Conservation (phyloP, 2,113 vertebrate species). For the Cynoglossus semilaevis region DNA sequence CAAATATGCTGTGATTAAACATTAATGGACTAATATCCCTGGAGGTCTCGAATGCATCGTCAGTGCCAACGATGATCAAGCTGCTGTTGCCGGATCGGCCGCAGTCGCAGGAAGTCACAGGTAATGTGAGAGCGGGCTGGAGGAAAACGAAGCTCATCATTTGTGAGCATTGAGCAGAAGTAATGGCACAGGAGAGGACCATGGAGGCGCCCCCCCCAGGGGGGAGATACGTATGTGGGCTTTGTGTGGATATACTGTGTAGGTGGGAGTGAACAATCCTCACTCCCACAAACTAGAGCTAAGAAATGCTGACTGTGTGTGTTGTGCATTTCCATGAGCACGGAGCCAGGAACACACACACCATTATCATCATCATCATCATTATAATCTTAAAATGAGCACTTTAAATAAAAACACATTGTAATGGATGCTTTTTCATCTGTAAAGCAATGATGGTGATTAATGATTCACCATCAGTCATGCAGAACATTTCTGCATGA, state of each 20-base stretch:
- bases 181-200: conserved; percentile 21
- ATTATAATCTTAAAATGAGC: too few relatives aligned
- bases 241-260: conserved; percentile 12
- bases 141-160: conserved; percentile 19
- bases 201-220: conserved; percentile 20
- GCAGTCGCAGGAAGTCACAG: background rate
- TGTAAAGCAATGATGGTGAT: too few relatives aligned
- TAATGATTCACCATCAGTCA: too few relatives aligned
- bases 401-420: too few relatives aligned
- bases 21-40: conserved; percentile 5
- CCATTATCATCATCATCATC: too few relatives aligned
- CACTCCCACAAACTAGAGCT: background rate
- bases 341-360: too few relatives aligned
- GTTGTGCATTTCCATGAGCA: too few relatives aligned
- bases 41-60: background rate
- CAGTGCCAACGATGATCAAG: background rate
- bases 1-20: background rate
- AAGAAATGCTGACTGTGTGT: too few relatives aligned
- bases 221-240: background rate
- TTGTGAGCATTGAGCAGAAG: conserved; percentile 39
- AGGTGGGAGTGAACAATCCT: conserved; percentile 30
- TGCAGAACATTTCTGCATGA: too few relatives aligned
- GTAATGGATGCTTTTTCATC: too few relatives aligned
- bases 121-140: conserved; percentile 4
- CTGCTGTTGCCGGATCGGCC: background rate